Percentiles rank a stretch among this genome's conserved stretches.
Conservation (phyloP, 2,113 vertebrate species). For the Mobula birostris region DNA sequence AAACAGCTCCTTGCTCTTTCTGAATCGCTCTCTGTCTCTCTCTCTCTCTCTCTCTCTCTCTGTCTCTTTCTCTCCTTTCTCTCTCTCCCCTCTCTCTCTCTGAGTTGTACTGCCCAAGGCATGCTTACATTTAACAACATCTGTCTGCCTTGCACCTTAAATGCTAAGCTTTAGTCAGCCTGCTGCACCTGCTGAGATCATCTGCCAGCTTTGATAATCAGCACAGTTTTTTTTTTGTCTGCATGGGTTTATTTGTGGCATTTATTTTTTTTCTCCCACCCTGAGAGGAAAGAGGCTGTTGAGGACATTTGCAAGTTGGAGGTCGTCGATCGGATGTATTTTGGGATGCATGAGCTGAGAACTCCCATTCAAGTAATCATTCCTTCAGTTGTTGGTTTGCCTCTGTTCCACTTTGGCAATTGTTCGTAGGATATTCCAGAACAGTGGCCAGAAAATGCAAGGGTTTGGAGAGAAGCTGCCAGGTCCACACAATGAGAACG, state of each 20-base stretch:
- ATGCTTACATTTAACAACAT: conserved; percentile 4
- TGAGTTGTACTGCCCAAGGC: too few species aligned
- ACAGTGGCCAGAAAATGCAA: conserved; percentile 52
- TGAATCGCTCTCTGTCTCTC: neutral
- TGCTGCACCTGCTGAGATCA: conserved; percentile 8
- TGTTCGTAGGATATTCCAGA: neutral
- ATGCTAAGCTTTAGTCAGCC: conserved; percentile 17
- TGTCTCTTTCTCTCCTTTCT: neutral
- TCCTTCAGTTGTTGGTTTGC: neutral
- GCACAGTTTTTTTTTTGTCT: neutral
- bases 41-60: neutral
- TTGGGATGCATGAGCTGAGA: neutral
- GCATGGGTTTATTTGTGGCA: neutral
- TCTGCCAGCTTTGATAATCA: conserved; percentile 17
- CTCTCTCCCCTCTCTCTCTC: neutral
- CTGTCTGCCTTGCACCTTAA: conserved; percentile 3
- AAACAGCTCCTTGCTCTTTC: neutral
- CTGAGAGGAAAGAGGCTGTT: neutral
- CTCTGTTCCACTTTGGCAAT: neutral
- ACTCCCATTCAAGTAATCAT: neutral
- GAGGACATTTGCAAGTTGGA: neutral
- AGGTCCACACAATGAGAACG: conserved; percentile 48
- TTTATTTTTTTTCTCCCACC: neutral
- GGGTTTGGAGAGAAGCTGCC: conserved; percentile 50
- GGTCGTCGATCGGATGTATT: neutral